These are phyloP conservation scores for Lasioglossum lativentre DNA, from an alignment of 2,888 invertebrate species.

Conservation along the genomic window DNA sequence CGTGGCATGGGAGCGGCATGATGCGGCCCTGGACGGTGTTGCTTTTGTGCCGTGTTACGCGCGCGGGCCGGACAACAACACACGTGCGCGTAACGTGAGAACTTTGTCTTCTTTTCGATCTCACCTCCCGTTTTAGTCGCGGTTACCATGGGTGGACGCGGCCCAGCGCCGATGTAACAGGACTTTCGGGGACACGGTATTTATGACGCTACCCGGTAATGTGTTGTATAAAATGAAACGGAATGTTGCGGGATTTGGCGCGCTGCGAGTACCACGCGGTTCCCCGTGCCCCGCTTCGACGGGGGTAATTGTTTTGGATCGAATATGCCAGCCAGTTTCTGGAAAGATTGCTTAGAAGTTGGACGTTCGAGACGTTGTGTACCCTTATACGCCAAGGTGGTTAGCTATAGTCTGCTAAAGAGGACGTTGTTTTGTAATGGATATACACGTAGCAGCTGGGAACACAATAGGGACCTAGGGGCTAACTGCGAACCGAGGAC, in stretches of 20 bases:
- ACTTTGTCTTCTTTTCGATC: conserved; percentile 64
- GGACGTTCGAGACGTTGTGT: neutral
- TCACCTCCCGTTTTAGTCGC: conserved; percentile 56
- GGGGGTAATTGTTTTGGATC: conserved; percentile 38
- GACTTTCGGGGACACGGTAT: conserved; percentile 52
- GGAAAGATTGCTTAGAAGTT: neutral
- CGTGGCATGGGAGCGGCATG: neutral
- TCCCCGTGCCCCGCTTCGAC: too few species aligned
- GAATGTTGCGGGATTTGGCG: conserved; percentile 30
- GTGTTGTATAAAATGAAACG: conserved; percentile 58
- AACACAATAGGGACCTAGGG: neutral
- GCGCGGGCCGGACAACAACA: conserved; percentile 32
- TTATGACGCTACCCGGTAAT: conserved; percentile 48
- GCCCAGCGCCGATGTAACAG: conserved; percentile 47
- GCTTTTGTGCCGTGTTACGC: conserved; percentile 37
- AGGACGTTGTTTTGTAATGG: neutral
- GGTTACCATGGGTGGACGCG: conserved; percentile 42
- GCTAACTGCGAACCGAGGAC: neutral
- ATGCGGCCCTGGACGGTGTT: conserved; percentile 35
- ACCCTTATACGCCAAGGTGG: conserved; percentile 20
- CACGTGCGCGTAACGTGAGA: conserved; percentile 69
- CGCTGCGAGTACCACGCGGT: too few species aligned
- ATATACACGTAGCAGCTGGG: neutral
- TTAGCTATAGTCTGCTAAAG: neutral
- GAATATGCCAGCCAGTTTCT: neutral